A percentile compares a stretch with the other conserved stretches of the same genome.
Evolutionary conservation across 2,888 invertebrate genomes (phyloP).

Genomic region (Heteromyza rotundicornis): DNA sequence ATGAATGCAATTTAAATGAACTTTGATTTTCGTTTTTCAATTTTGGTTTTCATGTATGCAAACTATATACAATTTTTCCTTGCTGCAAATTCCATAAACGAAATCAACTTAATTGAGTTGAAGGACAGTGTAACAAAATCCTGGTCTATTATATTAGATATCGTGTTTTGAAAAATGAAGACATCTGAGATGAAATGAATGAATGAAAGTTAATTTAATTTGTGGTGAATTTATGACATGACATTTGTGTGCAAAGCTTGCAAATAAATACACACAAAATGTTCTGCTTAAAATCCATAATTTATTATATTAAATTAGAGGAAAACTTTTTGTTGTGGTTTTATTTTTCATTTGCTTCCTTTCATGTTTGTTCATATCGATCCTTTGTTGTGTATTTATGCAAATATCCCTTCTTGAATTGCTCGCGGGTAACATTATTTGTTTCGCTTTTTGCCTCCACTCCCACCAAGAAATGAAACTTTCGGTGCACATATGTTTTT

Average conservation of each 20-base stretch:
- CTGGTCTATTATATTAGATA: background rate
- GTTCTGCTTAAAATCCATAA: background rate
- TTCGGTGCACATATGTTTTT: background rate
- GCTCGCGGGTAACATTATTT: no score
- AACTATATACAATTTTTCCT: background rate
- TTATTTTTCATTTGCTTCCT: background rate
- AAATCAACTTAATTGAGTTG: conserved; percentile 15
- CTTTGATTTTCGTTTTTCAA: conserved; percentile 18
- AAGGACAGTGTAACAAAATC: conserved; percentile 11
- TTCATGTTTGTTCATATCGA: background rate
- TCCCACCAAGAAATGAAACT: background rate
- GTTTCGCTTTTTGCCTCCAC: background rate
- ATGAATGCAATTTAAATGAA: conserved; percentile 24
- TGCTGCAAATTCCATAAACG: background rate
- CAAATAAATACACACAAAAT: background rate
- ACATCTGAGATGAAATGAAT: background rate
- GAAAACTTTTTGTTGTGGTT: background rate
- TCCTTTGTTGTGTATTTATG: background rate
- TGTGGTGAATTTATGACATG: background rate
- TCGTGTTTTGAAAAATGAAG: no score
- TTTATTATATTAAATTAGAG: background rate
- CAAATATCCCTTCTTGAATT: background rate
- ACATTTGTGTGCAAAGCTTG: background rate
- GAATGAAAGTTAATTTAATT: no score
- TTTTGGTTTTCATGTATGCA: background rate